Evolutionary conservation across 1,140 invertebrate species (phyloP), one percentile per base, ranked within the genome.

Genomic region (Adelges cooleyi): DNA sequence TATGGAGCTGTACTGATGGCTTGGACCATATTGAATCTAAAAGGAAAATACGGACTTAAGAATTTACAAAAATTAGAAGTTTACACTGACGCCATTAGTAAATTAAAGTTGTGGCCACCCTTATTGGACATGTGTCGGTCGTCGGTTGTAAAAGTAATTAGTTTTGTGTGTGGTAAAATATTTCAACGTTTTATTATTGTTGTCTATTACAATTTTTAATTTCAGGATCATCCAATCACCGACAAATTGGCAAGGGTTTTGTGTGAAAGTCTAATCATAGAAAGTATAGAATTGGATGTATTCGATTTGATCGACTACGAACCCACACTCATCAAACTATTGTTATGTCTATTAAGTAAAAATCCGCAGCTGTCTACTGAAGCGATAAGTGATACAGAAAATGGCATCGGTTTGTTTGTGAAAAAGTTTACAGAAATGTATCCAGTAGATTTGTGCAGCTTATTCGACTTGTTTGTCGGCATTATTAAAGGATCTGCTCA

Each of bases 271-370:
- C 0, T 62, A 36, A 62, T 62, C 5, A 48, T 44, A 20, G 42
- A 62, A 29, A 48, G 42, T 48, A 62, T 62, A 27, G 25, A 62
- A 9, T 62, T 62, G 3, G 25, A 62, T 62, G 20, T 62, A 48
- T 62, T 62, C 46, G 42, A 46, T 13, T 62, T 62, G 25, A 17
- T 62, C 44, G 56, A 62, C 13, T 62, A 62, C 46, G 56, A 62
- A 13, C 25, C 56, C 20, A 20, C 33, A 46, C 17, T 48, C 33
- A 62, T 62, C 29, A 48, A 62, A 27, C 25, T 62, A 18, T 15
- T 62, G 4, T 48, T 42, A 11, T 62, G 46, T 62, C 46, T 62
- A 62, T 46, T 62, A 33, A 62, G 44, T 13, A 46, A 38, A 33
- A 62, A 46, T 6, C 13, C 56, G 20, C 20, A 23, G 22, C 44